These are phyloP conservation scores for Biston stratarius DNA, from an alignment of 2,888 invertebrate species.

Conservation along the genomic window DNA sequence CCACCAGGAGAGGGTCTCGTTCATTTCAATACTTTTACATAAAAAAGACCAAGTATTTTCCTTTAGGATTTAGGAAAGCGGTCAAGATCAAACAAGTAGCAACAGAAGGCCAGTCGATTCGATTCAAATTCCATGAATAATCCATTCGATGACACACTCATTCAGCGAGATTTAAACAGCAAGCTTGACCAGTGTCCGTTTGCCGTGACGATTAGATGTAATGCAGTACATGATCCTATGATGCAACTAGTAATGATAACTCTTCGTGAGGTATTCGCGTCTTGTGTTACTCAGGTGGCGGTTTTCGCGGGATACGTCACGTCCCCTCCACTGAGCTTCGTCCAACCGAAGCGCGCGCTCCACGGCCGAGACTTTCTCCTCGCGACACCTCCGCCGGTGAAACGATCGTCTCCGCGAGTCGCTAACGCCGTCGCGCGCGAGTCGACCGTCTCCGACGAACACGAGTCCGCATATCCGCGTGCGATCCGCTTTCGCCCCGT, in stretches of 20 bases:
- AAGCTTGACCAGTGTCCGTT: slow-evolving; percentile 1
- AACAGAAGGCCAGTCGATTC: slow-evolving; percentile 26
- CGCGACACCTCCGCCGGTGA: slow-evolving; percentile 80
- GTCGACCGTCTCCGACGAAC: slow-evolving; percentile 70
- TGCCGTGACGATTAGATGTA: slow-evolving; percentile 12
- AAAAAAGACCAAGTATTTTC: background rate
- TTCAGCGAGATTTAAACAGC: background rate
- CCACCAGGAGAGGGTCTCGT: too few species aligned
- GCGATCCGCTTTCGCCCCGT: slow-evolving; percentile 76
- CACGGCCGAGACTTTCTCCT: slow-evolving; percentile 86
- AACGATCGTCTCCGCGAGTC: slow-evolving; percentile 73
- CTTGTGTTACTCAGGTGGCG: slow-evolving; percentile 58
- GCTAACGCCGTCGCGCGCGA: slow-evolving; percentile 75
- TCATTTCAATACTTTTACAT: too few species aligned
- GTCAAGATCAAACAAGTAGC: slow-evolving; percentile 35
- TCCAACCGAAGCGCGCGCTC: slow-evolving; percentile 76
- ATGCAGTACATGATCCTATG: slow-evolving; percentile 20
- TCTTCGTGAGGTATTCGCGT: slow-evolving; percentile 41
- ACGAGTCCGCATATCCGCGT: slow-evolving; percentile 69
- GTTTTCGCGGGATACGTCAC: slow-evolving; percentile 73
- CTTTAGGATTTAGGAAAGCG: slow-evolving; percentile 17
- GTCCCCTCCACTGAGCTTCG: slow-evolving; percentile 68
- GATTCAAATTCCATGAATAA: slow-evolving; percentile 36
- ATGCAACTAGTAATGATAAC: slow-evolving; percentile 44
- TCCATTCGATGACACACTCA: slow-evolving; percentile 29